A percentile compares a stretch with the other conserved stretches of the same genome.
phyloP scores from a whole-genome alignment of 2,888 invertebrate species.

The Taphrorychus bicolor region DNA sequence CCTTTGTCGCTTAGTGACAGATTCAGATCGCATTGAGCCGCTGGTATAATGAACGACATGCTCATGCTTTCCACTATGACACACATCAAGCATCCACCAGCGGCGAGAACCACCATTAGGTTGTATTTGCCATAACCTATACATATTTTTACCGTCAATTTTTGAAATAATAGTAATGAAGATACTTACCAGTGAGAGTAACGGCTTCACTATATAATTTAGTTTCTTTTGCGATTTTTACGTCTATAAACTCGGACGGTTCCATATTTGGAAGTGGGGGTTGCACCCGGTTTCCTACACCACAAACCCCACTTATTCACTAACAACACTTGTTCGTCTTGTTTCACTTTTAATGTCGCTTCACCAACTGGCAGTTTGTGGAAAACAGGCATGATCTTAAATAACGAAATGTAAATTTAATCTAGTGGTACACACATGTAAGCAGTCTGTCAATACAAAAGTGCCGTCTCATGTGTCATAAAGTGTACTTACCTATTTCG shows the following conservation, averaged over 20 bases:
- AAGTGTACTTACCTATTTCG: no score
- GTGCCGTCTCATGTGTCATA: no score
- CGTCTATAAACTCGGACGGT: not conserved
- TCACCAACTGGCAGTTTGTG: no score
- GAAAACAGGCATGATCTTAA: no score
- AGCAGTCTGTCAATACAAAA: no score
- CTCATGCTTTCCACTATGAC: constrained; percentile 73
- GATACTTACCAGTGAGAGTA: constrained; percentile 46
- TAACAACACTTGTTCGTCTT: no score
- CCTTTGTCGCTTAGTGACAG: constrained; percentile 70
- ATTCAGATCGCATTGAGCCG: constrained; percentile 71
- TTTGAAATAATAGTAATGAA: not conserved
- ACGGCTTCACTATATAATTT: constrained; percentile 51
- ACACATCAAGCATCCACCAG: constrained; percentile 70
- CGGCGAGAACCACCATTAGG: constrained; percentile 65
- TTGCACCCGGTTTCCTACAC: no score
- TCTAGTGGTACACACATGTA: no score
- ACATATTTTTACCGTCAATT: constrained; percentile 28
- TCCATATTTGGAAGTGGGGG: not conserved
- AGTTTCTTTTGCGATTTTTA: constrained; percentile 20
- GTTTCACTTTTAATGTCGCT: no score
- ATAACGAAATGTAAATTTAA: no score
- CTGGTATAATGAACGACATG: constrained; percentile 70
- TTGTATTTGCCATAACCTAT: constrained; percentile 72
- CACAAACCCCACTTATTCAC: no score